Conservation (phyloP, 2,113 vertebrate genomes). For the Myanophis thanlyinensis region DNA sequence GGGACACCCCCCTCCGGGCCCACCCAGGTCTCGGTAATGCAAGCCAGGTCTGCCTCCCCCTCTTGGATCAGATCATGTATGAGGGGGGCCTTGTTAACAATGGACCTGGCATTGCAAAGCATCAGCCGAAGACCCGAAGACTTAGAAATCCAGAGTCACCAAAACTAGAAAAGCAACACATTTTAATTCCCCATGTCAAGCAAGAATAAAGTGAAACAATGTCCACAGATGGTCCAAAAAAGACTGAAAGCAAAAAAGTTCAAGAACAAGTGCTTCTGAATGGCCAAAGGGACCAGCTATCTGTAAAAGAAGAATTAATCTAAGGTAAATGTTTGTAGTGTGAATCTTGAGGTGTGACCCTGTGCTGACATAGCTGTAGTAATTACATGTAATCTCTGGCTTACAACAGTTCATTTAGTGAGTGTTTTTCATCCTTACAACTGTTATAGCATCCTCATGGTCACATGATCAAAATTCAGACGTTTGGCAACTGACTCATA, state of each 20-base stretch:
- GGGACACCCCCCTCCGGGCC: no score
- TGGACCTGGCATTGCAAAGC: no score
- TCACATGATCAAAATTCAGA: not conserved
- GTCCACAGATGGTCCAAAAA: not conserved
- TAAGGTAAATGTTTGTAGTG: not conserved
- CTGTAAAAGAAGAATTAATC: not conserved
- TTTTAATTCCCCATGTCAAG: not conserved
- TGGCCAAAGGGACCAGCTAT: not conserved
- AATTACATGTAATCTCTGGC: not conserved
- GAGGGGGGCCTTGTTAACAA: no score
- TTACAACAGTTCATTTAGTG: not conserved
- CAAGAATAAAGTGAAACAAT: not conserved
- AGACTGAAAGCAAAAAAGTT: not conserved
- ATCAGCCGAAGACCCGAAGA: no score
- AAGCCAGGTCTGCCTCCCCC: no score
- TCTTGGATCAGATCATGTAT: no score
- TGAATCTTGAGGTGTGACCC: not conserved
- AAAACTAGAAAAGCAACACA: not conserved
- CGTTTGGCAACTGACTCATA: not conserved
- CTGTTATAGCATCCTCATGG: not conserved
- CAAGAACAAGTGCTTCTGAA: not conserved
- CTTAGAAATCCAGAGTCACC: not conserved
- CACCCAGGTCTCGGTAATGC: no score
- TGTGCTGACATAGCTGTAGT: not conserved
- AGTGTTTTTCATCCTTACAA: not conserved